Evolutionary conservation across 2,888 invertebrate genomes (phyloP).

Genomic region (Melikaiella ostensackeni): DNA sequence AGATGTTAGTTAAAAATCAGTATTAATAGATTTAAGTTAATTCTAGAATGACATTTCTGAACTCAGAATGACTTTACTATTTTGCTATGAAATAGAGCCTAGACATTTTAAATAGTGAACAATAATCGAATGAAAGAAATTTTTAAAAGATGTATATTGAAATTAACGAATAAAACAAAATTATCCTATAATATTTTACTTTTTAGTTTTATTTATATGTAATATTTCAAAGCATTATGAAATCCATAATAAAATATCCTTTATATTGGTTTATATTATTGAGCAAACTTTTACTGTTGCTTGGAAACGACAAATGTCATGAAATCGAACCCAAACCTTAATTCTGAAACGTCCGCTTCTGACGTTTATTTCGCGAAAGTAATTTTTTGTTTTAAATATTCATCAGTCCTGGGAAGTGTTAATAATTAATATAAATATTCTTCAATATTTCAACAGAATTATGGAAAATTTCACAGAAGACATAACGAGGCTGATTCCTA

Average conservation of each 20-base stretch:
- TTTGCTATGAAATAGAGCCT: no score
- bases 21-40: no score
- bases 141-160: no score
- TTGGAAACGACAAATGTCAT: slow-evolving; percentile 13
- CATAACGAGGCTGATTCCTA: slow-evolving; percentile 49
- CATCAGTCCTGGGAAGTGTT: not conserved
- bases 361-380: not conserved
- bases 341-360: not conserved
- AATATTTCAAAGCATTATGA: not conserved
- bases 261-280: slow-evolving; percentile 1
- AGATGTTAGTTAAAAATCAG: no score
- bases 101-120: no score
- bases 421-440: not conserved
- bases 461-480: slow-evolving; percentile 41
- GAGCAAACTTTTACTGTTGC: slow-evolving; percentile 30
- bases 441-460: not conserved
- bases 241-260: no score
- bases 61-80: no score
- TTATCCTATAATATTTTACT: not conserved
- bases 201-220: not conserved
- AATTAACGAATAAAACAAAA: no score
- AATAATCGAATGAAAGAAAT: no score
- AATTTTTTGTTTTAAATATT: slow-evolving; percentile 1
- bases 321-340: not conserved
- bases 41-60: no score